Base-by-base conservation (phyloP, 1,140 invertebrate species). In the Drosophila tristis region DNA sequence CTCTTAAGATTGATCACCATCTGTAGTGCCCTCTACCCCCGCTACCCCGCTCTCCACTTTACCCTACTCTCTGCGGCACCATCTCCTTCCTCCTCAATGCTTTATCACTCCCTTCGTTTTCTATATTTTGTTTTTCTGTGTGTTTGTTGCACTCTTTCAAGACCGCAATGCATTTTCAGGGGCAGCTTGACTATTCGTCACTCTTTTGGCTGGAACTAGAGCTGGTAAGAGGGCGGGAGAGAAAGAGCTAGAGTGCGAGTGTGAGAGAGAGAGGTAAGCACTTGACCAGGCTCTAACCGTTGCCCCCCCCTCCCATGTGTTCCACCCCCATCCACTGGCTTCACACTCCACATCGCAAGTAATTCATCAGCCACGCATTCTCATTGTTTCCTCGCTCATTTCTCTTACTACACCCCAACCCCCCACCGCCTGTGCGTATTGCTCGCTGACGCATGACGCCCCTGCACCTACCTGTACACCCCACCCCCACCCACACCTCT, bases 361-460 rank as follows among this genome's bases (percentile, higher is more conserved):
- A 86, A 86, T 86, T 81, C 81, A 86, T 86, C 82, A 80, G 82
- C 74, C 62, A 86, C 81, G 82, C 81, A 86, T 66, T 86, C 81
- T 63, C 81, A 86, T 86, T 85, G 77, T 80, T 74, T 63, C 55
- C 51, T 61, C 60, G 49, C 45, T 48, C 54, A 59, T 47, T 50
- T 55, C 15, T n/a, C 4, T 23, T 25, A n/a, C 16, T 39, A 7
- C 31, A 5, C 42, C 31, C 56, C 13, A 2, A 31, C n/a, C 25
- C 8, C 7, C 15, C 13, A 4, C 9, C 35, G 2, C 25, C 29
- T 5, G 35, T 39, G 35, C 35, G 6, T 45, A 48, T 68, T 55
- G 53, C 20, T 50, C 82, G 49, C 82, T 86, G 64, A 86, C 82
- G 81, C 81, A 86, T 86, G 82, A 81, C 81, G 71, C 62, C 78